These are phyloP conservation scores for Xiphophorus maculatus DNA, from an alignment of 2,113 vertebrate species.

Conservation along the genomic window DNA sequence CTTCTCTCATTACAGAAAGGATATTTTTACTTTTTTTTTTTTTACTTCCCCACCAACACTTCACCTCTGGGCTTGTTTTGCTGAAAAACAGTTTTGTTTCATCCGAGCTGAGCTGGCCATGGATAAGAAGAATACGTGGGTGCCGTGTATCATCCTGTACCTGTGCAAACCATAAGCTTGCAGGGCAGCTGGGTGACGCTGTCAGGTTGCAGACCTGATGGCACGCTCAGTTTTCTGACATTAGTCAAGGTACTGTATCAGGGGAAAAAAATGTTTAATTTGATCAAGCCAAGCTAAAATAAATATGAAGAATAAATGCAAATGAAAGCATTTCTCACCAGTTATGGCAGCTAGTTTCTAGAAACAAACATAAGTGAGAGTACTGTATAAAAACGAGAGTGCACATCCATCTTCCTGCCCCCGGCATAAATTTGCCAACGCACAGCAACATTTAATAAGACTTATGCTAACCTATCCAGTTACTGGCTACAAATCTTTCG, in stretches of 20 bases:
- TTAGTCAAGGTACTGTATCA: not conserved
- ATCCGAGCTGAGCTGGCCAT: constrained; percentile 51
- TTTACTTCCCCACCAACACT: constrained; percentile 12
- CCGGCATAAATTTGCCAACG: constrained; percentile 26
- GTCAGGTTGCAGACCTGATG: constrained; percentile 40
- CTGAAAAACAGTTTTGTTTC: constrained; percentile 41
- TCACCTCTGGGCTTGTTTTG: constrained; percentile 42
- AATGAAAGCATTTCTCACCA: constrained; percentile 10
- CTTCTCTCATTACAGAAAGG: constrained; percentile 27
- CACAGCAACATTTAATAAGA: constrained; percentile 28
- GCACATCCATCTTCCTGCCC: constrained; percentile 27
- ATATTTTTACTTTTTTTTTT: not conserved
- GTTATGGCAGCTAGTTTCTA: constrained; percentile 36
- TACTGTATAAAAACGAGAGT: constrained; percentile 12
- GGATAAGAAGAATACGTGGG: constrained; percentile 58
- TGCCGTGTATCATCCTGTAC: constrained; percentile 43
- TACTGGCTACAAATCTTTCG: constrained; percentile 38
- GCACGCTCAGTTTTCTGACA: constrained; percentile 24
- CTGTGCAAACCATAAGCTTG: constrained; percentile 35
- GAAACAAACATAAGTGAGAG: constrained; percentile 22
- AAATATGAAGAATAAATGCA: not conserved
- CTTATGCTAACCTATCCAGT: constrained; percentile 25
- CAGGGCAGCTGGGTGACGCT: constrained; percentile 43
- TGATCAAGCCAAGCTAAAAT: not conserved
- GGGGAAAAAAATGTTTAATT: not conserved